These are phyloP conservation scores for Catharus bicknelli DNA, from an alignment of 2,113 vertebrate species.

Conservation along the genomic window DNA sequence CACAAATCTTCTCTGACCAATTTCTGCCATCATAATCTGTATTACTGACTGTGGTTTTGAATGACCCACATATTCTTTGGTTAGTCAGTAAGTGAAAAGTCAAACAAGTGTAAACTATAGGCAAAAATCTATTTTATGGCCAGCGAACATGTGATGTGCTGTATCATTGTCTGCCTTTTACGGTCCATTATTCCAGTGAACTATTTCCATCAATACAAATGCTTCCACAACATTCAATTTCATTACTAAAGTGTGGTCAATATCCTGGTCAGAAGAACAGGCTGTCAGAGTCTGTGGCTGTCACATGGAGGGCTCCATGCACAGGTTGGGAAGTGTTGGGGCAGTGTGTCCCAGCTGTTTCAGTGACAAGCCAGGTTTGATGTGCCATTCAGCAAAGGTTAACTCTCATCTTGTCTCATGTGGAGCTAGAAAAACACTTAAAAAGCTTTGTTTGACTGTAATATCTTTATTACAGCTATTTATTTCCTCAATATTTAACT, in stretches of 20 bases:
- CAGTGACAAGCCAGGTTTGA: not conserved
- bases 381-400: not conserved
- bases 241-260: not conserved
- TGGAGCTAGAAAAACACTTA: not conserved
- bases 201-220: not conserved
- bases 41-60: not conserved
- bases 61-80: not conserved
- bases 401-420: not conserved
- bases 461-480: not conserved
- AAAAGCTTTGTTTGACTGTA: not conserved
- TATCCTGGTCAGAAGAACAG: not conserved
- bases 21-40: not conserved
- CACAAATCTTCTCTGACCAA: not conserved
- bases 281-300: not conserved
- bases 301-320: not conserved
- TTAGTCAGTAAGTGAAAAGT: not conserved
- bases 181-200: not conserved
- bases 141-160: not conserved
- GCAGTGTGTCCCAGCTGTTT: fast-evolving
- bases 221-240: not conserved
- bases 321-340: fast-evolving
- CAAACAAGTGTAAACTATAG: not conserved
- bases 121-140: not conserved
- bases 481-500: not conserved
- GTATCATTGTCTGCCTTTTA: not conserved